Evolutionary conservation across 2,113 vertebrate genomes (phyloP).

Genomic region (Rissa tridactyla): DNA sequence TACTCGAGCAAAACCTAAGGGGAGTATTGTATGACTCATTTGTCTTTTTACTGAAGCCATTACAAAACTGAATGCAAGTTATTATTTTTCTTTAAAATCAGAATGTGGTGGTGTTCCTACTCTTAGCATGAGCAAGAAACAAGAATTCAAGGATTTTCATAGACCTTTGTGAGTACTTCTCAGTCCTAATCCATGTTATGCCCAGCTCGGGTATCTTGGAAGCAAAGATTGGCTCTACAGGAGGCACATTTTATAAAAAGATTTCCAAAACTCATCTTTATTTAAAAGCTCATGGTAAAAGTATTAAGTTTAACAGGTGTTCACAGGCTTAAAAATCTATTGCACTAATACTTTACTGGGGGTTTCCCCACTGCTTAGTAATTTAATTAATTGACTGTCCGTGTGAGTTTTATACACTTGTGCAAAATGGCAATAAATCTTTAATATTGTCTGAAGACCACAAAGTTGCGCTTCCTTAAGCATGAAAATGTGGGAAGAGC

Average conservation of each 20-base stretch:
- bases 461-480: background rate
- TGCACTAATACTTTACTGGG: background rate
- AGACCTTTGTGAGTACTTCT: background rate
- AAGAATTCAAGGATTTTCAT: background rate
- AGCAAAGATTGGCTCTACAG: background rate
- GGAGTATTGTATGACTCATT: background rate
- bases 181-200: background rate
- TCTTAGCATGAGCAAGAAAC: background rate
- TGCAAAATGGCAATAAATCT: background rate
- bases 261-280: background rate
- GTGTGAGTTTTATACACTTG: background rate
- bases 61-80: background rate
- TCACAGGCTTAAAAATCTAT: background rate
- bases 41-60: slow-evolving; percentile 18
- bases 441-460: background rate
- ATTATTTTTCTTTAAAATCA: slow-evolving; percentile 26
- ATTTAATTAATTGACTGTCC: background rate
- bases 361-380: background rate
- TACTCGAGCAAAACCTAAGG: background rate
- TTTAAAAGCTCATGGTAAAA: background rate
- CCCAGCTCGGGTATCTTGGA: background rate
- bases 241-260: background rate
- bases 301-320: background rate
- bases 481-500: background rate
- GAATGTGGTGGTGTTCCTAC: background rate